Evolutionary conservation across 2,797 vertebrate genomes (phyloP).

Genomic region (Leptodactylus fallax): DNA sequence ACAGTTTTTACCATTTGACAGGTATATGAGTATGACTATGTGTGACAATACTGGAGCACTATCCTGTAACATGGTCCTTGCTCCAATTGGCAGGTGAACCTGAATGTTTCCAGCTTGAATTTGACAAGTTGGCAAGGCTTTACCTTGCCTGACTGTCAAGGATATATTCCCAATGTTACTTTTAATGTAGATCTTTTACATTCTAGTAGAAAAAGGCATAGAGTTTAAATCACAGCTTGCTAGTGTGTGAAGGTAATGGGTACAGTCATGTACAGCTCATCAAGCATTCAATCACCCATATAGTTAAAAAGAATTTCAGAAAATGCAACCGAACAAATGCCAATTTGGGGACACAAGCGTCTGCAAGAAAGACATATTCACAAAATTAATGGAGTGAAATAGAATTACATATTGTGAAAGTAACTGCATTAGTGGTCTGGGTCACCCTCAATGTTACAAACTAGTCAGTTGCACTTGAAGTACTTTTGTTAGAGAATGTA

Average conservation of each 20-base stretch:
- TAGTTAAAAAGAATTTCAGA: not conserved
- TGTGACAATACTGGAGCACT: not conserved
- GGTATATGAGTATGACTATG: not conserved
- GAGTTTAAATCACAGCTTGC: conserved; percentile 8
- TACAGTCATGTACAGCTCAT: conserved; percentile 12
- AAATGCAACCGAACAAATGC: conserved; percentile 18
- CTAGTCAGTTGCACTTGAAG: conserved; percentile 6
- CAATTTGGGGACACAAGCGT: conserved; percentile 22
- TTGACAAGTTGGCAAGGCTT: not conserved
- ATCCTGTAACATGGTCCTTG: not conserved
- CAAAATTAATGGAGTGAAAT: conserved; percentile 57
- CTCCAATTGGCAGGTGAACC: not conserved
- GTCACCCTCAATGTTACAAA: conserved; percentile 29
- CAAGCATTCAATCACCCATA: conserved; percentile 1
- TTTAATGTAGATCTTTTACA: conserved; percentile 19
- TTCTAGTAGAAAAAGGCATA: not conserved
- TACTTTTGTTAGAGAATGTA: not conserved
- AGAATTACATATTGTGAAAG: conserved; percentile 47
- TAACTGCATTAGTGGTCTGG: conserved; percentile 44
- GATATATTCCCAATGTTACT: not conserved
- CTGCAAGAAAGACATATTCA: conserved; percentile 20
- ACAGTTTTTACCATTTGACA: too few relatives aligned
- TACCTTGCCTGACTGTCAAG: not conserved
- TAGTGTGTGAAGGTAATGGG: conserved; percentile 19
- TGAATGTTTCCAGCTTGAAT: not conserved